phyloP scores from a whole-genome alignment of 2,113 vertebrate species.

The Hypanus sabinus region DNA sequence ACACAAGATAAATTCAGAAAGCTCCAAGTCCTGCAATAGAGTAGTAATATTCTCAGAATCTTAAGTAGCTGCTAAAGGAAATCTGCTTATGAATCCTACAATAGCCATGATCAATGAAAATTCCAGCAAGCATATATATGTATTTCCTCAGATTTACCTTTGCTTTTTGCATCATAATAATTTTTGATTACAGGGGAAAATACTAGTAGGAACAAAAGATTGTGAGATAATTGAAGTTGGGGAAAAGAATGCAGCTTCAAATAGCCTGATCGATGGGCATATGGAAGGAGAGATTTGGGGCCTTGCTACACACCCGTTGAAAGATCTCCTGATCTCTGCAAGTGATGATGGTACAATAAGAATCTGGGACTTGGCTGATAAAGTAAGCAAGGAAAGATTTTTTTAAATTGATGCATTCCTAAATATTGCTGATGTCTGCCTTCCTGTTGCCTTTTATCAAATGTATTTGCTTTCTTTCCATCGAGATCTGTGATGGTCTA shows the following conservation, averaged over 20 bases:
- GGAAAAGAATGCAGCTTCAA: constrained; percentile 93
- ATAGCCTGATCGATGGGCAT: constrained; percentile 89
- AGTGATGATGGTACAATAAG: constrained; percentile 87
- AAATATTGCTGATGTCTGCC: rapidly evolving
- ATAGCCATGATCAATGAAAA: too few relatives aligned
- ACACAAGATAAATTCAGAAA: too few relatives aligned
- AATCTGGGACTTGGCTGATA: constrained; percentile 91
- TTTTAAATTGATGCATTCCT: rapidly evolving
- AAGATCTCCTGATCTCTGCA: constrained; percentile 87
- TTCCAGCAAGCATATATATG: too few relatives aligned
- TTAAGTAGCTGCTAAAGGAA: too few relatives aligned
- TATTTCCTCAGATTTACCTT: not conserved
- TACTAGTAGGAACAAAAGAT: constrained; percentile 92
- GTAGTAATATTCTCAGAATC: too few relatives aligned
- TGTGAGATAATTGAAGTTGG: constrained; percentile 96
- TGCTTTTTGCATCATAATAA: not conserved
- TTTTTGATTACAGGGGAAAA: constrained; percentile 72
- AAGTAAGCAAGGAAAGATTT: constrained; percentile 57
- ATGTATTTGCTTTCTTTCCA: not conserved
- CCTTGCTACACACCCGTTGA: constrained; percentile 80
- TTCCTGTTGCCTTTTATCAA: not conserved
- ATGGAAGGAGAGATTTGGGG: constrained; percentile 95
- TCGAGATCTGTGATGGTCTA: not conserved
- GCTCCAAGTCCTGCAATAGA: too few relatives aligned
- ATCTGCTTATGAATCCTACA: too few relatives aligned